phyloP scores from a whole-genome alignment of 2,797 vertebrate species.

The Sebastolobus alascanus region DNA sequence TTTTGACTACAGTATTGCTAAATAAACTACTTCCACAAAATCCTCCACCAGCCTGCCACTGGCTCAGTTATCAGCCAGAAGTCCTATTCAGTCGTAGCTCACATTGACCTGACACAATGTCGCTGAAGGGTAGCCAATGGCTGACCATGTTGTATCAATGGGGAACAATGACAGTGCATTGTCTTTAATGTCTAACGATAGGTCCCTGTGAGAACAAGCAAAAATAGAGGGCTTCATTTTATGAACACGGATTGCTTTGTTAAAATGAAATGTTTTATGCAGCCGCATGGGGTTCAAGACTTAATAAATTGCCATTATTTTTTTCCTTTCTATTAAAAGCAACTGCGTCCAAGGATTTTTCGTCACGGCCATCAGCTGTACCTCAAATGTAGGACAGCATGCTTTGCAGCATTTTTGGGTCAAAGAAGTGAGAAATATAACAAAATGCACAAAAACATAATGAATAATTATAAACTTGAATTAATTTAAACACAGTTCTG shows the following conservation, averaged over 20 bases:
- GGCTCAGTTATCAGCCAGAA: slow-evolving; percentile 20
- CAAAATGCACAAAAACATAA: slow-evolving; percentile 1
- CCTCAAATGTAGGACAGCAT: slow-evolving; percentile 11
- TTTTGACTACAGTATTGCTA: slow-evolving; percentile 14
- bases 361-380: background rate
- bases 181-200: slow-evolving; percentile 21
- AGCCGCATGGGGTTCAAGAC: background rate
- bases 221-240: slow-evolving; percentile 24
- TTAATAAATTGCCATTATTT: slow-evolving; percentile 10
- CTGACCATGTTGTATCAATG: slow-evolving; percentile 18
- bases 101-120: slow-evolving; percentile 30
- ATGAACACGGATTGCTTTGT: background rate
- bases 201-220: background rate
- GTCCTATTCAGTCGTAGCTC: slow-evolving; percentile 16
- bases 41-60: slow-evolving; percentile 2
- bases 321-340: slow-evolving; percentile 31
- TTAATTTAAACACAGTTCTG: slow-evolving; percentile 4
- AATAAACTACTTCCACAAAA: slow-evolving; percentile 16
- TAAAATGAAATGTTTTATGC: background rate
- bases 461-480: slow-evolving; percentile 11
- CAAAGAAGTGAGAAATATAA: slow-evolving; percentile 20
- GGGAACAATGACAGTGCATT: slow-evolving; percentile 19
- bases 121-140: slow-evolving; percentile 30
- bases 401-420: background rate
- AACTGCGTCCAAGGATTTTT: background rate